phyloP scores from a whole-genome alignment of 2,113 vertebrate species.

The Eleginops maclovinus region DNA sequence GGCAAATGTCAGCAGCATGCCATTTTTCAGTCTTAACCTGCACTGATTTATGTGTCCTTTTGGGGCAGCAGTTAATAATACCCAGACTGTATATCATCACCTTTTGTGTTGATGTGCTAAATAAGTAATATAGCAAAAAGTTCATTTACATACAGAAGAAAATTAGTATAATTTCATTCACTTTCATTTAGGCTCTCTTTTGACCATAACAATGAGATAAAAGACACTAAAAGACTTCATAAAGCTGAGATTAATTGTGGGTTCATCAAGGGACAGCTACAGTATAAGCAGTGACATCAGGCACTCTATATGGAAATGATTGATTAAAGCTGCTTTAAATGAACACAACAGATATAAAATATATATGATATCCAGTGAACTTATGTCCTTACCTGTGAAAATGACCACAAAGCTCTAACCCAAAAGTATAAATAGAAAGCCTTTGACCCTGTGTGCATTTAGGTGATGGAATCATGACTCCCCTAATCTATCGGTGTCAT shows the following conservation, averaged over 20 bases:
- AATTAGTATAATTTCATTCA: background rate
- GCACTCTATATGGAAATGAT: background rate
- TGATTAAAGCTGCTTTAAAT: background rate
- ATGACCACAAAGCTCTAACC: background rate
- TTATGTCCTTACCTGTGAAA: background rate
- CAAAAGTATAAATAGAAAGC: background rate
- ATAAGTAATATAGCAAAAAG: background rate
- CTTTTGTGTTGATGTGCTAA: background rate
- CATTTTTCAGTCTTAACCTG: background rate
- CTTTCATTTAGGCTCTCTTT: background rate
- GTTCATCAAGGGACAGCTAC: background rate
- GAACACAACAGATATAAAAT: background rate
- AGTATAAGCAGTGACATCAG: background rate
- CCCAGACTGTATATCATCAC: background rate
- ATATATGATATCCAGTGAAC: too few species aligned
- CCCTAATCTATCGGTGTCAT: conserved; percentile 1
- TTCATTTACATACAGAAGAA: background rate
- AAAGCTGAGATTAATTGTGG: background rate
- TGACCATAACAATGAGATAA: background rate
- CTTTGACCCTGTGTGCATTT: background rate
- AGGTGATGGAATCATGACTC: background rate
- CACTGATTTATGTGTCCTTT: background rate
- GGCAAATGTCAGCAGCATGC: background rate
- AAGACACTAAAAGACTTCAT: background rate
- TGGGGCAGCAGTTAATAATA: too few species aligned